Evolutionary conservation across 2,888 invertebrate genomes (phyloP), one percentile per base, ranked within the genome.

Genomic region (Adelphocoris suturalis): DNA sequence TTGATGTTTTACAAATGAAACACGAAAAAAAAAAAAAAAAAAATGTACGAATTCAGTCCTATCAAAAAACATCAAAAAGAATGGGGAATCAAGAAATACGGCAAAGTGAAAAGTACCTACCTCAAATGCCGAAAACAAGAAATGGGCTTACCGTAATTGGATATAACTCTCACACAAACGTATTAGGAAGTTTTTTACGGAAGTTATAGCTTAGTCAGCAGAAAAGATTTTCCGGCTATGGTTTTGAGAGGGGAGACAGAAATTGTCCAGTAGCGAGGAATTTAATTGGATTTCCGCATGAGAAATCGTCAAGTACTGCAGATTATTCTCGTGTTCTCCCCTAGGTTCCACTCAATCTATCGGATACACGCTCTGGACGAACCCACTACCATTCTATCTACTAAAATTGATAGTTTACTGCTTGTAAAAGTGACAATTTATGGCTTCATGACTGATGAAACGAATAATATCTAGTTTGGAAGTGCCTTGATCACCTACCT

Each of bases 281-380:
- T 88, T 88, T 88, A 88, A 88, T 88, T 88, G 88, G 80, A 78
- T 88, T 88, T 88, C 88, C 88, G 88, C 88, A 78, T 88, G 88
- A 88, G 88, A 78, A 76, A 88, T 88, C 57, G 88, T 88, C 78
- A 88, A 78, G 78, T 88, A 80, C 16, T 88, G 88, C 88, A 88
- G 80, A 88, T 88, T 88, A 88, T 14, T 78, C 68, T 23, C 23
- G 23, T 68, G 23, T 68, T 61, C 16, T 52, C 61, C 19, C 16
- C 19, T 61, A 19, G 61, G 14, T 68, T 19, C 12, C 19, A 23
- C 23, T 68, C 68, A 68, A 68, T 68, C 68, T 13, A 19, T 27
- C 27, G 23, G 23, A 68, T 68, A 68, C 68, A 37, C 37, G 37
- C 7, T 2, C 7, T 37, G 37, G 37, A 37, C 37, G 7, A 7